Conservation (phyloP, 2,113 vertebrate species). For the Oncorhynchus kisutch region DNA sequence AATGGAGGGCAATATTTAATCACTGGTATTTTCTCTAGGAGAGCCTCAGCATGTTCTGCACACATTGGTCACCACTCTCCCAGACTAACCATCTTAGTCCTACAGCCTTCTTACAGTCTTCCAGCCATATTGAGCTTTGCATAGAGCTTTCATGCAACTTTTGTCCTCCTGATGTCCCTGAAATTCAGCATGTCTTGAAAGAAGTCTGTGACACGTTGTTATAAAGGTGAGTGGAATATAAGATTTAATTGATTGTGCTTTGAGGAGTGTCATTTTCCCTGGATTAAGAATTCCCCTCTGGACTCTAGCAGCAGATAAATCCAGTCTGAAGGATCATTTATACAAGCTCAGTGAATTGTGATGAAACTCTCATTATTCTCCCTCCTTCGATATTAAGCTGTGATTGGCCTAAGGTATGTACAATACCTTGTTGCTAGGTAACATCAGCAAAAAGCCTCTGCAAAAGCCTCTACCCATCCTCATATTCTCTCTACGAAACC, state of each 20-base stretch:
- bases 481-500: constrained; percentile 30
- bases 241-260: neutral
- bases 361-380: constrained; percentile 11
- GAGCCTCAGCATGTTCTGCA: neutral
- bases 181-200: too few relatives aligned
- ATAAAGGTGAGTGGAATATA: neutral
- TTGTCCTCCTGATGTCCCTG: too few relatives aligned
- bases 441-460: constrained; percentile 57
- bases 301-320: neutral
- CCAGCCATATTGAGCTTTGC: too few relatives aligned
- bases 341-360: constrained; percentile 7
- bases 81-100: neutral
- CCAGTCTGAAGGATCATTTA: neutral
- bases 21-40: neutral
- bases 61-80: neutral
- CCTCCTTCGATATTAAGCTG: constrained; percentile 19
- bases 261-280: neutral
- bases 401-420: constrained; percentile 44
- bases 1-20: constrained; percentile 57
- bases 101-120: too few relatives aligned
- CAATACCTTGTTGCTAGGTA: constrained; percentile 75
- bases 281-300: neutral
- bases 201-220: neutral
- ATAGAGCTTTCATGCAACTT: too few relatives aligned
- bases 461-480: constrained; percentile 9